phyloP scores from a whole-genome alignment of 2,797 vertebrate genomes.

The Loris lydekkerianus region DNA sequence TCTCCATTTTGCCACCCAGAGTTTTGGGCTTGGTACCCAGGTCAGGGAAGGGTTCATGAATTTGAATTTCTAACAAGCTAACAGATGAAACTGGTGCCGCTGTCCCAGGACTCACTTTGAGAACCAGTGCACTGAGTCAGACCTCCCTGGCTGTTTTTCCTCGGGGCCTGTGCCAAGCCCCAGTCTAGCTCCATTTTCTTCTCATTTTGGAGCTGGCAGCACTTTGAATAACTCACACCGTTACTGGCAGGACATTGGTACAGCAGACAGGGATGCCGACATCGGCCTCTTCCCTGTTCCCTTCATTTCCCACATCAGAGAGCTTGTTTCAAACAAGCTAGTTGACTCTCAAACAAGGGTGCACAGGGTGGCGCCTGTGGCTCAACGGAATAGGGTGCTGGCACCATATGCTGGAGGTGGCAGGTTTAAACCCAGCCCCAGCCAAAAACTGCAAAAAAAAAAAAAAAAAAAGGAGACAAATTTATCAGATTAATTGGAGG shows the following conservation, averaged over 20 bases:
- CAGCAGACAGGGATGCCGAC: rapidly evolving
- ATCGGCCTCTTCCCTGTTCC: background rate
- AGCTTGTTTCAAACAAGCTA: background rate
- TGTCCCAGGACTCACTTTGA: background rate
- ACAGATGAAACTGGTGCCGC: background rate
- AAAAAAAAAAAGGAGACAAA: no score
- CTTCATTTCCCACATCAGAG: background rate
- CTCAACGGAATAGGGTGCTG: no score
- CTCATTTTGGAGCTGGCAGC: rapidly evolving
- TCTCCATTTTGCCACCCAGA: no score
- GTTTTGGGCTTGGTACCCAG: background rate
- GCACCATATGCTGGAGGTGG: no score
- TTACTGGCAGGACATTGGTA: background rate
- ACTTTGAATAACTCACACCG: rapidly evolving
- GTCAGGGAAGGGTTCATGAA: no score
- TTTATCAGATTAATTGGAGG: background rate
- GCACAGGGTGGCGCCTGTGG: no score
- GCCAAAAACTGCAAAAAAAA: no score
- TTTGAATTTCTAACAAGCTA: background rate
- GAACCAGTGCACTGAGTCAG: background rate
- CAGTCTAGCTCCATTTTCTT: background rate
- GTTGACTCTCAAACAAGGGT: background rate
- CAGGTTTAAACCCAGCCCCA: no score
- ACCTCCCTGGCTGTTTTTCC: background rate
- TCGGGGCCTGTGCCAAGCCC: background rate